Evolutionary conservation across 1,140 invertebrate species (phyloP).

Genomic region (Sogatella furcifera): DNA sequence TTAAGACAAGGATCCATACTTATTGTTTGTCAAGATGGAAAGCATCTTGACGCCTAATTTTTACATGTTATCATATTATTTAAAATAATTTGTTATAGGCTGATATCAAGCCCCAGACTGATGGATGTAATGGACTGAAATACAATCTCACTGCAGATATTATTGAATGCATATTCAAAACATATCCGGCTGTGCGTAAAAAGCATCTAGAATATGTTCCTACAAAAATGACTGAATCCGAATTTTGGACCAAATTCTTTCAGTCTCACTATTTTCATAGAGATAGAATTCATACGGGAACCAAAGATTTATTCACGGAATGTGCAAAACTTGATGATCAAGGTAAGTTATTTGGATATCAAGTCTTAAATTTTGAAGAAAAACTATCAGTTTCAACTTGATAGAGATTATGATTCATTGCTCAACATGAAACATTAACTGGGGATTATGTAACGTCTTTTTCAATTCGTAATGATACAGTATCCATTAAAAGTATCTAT

Average conservation of each 20-base stretch:
- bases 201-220: slow-evolving; percentile 97
- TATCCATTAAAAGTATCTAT: too few species aligned
- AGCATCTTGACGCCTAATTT: too few species aligned
- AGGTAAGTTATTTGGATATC: slow-evolving; percentile 30
- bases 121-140: slow-evolving; percentile 92
- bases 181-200: slow-evolving; percentile 95
- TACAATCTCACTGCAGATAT: slow-evolving; percentile 96
- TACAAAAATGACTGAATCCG: slow-evolving; percentile 84
- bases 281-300: slow-evolving; percentile 75
- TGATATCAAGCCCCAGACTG: slow-evolving; percentile 93
- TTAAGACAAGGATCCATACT: too few species aligned
- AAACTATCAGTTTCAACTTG: too few species aligned
- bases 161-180: slow-evolving; percentile 97
- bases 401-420: too few species aligned
- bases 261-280: slow-evolving; percentile 99
- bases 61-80: too few species aligned
- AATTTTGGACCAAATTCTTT: slow-evolving; percentile 99
- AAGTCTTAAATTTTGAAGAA: too few species aligned
- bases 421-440: too few species aligned
- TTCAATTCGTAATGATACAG: slow-evolving; percentile 18
- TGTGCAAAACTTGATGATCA: slow-evolving; percentile 94
- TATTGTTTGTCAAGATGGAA: too few species aligned
- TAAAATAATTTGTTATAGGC: slow-evolving; percentile 38
- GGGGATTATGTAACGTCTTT: not conserved
- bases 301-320: slow-evolving; percentile 89